Conservation (phyloP, 1,140 invertebrate species). For the Psix sp. region DNA sequence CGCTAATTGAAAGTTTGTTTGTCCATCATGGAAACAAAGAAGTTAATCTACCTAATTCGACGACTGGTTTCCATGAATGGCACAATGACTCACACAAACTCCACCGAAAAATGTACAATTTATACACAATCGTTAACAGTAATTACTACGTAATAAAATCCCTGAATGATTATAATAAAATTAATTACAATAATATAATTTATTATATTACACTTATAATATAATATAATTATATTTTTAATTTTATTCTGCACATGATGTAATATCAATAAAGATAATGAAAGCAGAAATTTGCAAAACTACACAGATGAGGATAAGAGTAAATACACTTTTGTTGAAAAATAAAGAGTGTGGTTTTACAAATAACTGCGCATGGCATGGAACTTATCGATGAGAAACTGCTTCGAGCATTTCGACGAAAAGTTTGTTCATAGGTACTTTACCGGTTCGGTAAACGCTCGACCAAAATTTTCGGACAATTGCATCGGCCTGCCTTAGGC, state of each 20-base stretch:
- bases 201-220: constrained; percentile 11
- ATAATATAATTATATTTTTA: constrained; percentile 5
- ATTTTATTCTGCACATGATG: background rate
- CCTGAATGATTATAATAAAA: constrained; percentile 52
- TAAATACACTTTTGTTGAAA: background rate
- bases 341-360: constrained; percentile 22
- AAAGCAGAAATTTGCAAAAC: constrained; percentile 50
- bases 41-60: constrained; percentile 9
- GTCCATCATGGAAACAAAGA: constrained; percentile 17
- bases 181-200: constrained; percentile 25
- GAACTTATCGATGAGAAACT: constrained; percentile 15
- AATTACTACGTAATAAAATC: constrained; percentile 55
- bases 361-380: constrained; percentile 8
- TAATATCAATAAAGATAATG: constrained; percentile 22
- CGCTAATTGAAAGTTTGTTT: constrained; percentile 16
- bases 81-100: constrained; percentile 43
- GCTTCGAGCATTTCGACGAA: constrained; percentile 33
- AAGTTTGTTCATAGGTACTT: constrained; percentile 13
- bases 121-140: constrained; percentile 44
- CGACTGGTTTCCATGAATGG: constrained; percentile 19
- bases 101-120: constrained; percentile 53
- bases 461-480: constrained; percentile 94
- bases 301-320: constrained; percentile 6
- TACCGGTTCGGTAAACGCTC: constrained; percentile 85
- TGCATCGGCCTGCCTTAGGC: constrained; percentile 91